Evolutionary conservation across 2,113 vertebrate genomes (phyloP), one percentile per base, ranked within the genome.

Genomic region (Aegotheles bennettii): DNA sequence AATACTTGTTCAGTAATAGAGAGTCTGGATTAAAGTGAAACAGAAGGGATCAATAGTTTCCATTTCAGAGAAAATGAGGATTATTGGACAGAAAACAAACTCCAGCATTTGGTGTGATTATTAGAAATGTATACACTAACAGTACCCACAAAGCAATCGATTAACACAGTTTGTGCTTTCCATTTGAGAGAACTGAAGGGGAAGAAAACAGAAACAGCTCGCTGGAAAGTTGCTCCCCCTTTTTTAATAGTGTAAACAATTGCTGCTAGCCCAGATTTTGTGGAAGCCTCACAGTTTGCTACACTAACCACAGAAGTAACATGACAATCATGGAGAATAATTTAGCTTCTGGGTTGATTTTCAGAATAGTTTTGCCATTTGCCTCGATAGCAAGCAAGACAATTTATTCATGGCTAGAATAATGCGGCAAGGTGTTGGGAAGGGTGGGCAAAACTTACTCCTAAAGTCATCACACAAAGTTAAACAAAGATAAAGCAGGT

Each of bases 371-470:
- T 43, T 96, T 98, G 16, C 97, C 97, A 12, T 76, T 98, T 60
- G 77, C 96, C 40, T 95, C 98, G 80, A 79, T 97, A 85, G 79
- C 97, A 74, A 98, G 98, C 98, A 87, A 98, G 98, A 87, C 7
- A 31, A 10, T 59, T 14, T 26, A 40, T 73, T 88, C 67, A 13
- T 35, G 25, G 33, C 13, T 38, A 87, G 40, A 81, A 48, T 26
- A 51, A 50, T 17, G n/a, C 36, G 33, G 56, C 33, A 35, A 36
- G 33, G 29, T 33, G 42, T 68, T 36, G 60, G 31, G 31, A 50
- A 68, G 61, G 40, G 59, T 8, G 4, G 28, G 56, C 20, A 71
- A 64, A 61, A 48, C 9, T 26, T 65, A 26, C 4, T 85, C 42
- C 35, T 64, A 11, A 48, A 54, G 50, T 47, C 40, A 68, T 38